A percentile compares a stretch with the other conserved stretches of the same genome.
These are phyloP conservation scores for Cyanoderma ruficeps DNA, from an alignment of 2,113 vertebrate species.

Conservation along the genomic window DNA sequence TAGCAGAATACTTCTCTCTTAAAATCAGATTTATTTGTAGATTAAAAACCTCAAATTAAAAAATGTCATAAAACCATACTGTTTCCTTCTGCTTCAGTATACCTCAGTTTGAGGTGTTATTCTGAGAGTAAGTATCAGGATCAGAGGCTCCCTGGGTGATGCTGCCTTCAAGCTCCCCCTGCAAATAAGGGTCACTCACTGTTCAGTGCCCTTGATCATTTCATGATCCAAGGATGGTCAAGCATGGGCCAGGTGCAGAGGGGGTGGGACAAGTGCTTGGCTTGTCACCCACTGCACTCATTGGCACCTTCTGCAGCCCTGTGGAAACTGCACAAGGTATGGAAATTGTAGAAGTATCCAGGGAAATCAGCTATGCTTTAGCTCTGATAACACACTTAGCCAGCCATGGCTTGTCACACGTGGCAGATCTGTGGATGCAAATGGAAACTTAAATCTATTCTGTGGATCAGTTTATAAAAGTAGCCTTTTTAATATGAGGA, in stretches of 20 bases:
- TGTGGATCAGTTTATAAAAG: background rate
- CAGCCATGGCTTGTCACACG: background rate
- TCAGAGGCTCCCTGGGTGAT: background rate
- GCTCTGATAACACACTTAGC: background rate
- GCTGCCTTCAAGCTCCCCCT: background rate
- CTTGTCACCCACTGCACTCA: background rate
- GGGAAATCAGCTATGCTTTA: background rate
- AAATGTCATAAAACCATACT: background rate
- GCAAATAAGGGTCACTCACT: background rate
- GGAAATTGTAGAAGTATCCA: background rate
- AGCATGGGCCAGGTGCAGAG: rapidly evolving
- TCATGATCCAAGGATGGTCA: no score
- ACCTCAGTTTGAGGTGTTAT: background rate
- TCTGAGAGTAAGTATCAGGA: background rate
- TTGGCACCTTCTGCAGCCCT: background rate
- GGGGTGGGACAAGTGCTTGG: background rate
- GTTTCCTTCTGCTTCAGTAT: background rate
- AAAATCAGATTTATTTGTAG: background rate
- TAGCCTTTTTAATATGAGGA: background rate
- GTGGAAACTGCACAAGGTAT: background rate
- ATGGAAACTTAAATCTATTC: background rate
- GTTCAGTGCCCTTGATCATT: background rate
- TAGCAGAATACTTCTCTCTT: background rate
- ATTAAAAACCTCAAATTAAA: background rate
- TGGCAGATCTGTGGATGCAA: background rate